phyloP scores from a whole-genome alignment of 2,888 invertebrate genomes.

The Belgica antarctica region DNA sequence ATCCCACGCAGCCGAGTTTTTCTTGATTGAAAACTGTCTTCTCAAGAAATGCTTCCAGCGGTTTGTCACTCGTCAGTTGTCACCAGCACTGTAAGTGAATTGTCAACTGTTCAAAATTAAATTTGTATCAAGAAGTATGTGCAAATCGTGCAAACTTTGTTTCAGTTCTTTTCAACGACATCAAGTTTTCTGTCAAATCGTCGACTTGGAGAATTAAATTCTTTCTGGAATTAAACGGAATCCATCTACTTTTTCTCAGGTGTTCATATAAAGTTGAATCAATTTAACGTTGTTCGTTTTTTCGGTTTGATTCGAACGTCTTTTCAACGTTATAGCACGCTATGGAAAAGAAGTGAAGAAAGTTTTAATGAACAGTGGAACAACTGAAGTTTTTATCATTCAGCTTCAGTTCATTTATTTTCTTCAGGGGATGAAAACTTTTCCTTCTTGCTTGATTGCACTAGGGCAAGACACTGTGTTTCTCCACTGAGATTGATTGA shows the following conservation, averaged over 20 bases:
- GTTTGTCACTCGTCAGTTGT: not conserved
- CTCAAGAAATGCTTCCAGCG: no score
- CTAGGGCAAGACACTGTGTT: not conserved
- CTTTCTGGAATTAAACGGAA: slow-evolving; percentile 29
- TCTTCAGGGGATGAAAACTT: slow-evolving; percentile 19
- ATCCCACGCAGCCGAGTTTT: not conserved
- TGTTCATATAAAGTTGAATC: slow-evolving; percentile 41
- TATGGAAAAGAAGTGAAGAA: not conserved
- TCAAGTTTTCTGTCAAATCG: no score
- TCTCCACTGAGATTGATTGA: slow-evolving; percentile 3
- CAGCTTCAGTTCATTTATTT: slow-evolving; percentile 29
- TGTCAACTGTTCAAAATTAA: slow-evolving; percentile 1
- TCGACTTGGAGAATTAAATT: not conserved
- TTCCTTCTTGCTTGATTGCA: slow-evolving; percentile 10
- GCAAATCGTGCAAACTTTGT: not conserved
- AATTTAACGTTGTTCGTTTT: slow-evolving; percentile 34
- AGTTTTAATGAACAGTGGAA: slow-evolving; percentile 29
- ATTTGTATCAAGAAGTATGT: not conserved
- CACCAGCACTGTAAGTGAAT: not conserved
- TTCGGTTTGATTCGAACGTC: not conserved
- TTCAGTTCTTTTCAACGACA: not conserved
- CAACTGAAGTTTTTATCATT: not conserved
- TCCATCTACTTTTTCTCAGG: slow-evolving; percentile 32
- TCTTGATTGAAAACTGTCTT: not conserved
- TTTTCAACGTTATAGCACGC: not conserved